Percentiles rank a stretch among this genome's conserved stretches.
Conservation (phyloP, 2,797 vertebrate genomes). For the Acropternis orthonyx region DNA sequence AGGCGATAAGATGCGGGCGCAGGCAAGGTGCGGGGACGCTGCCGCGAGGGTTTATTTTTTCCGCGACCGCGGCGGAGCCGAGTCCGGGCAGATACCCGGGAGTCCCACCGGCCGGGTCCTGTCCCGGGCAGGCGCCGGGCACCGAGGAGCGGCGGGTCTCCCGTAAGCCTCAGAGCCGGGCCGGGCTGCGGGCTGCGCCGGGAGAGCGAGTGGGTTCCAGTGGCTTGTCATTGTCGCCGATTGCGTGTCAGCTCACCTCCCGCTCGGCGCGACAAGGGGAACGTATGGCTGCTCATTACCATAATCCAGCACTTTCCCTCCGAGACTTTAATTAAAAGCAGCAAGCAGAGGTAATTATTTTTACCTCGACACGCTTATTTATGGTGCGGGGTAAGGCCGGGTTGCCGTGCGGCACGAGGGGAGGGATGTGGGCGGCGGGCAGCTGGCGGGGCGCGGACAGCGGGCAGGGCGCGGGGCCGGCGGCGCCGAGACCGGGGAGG, state of each 20-base stretch:
- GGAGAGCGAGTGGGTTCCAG: conserved; percentile 81
- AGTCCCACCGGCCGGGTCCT: background rate
- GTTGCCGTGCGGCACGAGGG: conserved; percentile 59
- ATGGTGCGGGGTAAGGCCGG: conserved; percentile 68
- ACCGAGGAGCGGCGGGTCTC: background rate
- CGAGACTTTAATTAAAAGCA: conserved; percentile 96
- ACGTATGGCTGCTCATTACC: conserved; percentile 90
- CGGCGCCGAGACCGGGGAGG: background rate
- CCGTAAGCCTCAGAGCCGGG: background rate
- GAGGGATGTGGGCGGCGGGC: conserved; percentile 23
- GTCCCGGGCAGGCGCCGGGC: background rate
- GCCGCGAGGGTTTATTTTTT: background rate
- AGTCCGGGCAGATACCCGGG: background rate
- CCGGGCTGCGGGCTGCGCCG: conserved; percentile 44
- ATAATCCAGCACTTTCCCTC: conserved; percentile 94
- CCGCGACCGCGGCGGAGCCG: background rate
- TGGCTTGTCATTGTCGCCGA: conserved; percentile 84
- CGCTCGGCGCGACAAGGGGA: conserved; percentile 82
- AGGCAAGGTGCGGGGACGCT: background rate
- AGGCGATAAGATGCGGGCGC: background rate
- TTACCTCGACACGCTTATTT: conserved; percentile 79
- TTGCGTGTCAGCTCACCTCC: conserved; percentile 84
- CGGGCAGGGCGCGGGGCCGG: background rate
- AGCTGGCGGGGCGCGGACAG: conserved; percentile 41
- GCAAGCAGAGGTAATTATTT: conserved; percentile 89